Conservation (phyloP, 1,140 invertebrate species). For the Drosophila carrolli region DNA sequence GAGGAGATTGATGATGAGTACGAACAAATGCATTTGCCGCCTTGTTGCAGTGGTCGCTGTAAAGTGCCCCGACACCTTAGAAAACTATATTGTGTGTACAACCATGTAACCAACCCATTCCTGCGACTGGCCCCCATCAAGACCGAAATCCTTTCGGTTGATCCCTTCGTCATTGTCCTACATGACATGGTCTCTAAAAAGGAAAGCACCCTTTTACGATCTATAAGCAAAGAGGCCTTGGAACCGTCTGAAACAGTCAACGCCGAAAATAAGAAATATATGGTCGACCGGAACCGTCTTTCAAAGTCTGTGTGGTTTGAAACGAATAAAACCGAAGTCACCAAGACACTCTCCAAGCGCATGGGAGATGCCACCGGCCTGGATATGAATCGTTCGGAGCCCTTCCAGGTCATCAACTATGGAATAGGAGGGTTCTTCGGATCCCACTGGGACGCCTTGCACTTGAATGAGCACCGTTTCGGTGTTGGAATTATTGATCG, state of each 20-base stretch:
- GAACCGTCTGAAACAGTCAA: not conserved
- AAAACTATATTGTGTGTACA: conserved; percentile 21
- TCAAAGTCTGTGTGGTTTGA: conserved; percentile 19
- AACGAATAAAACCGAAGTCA: not conserved
- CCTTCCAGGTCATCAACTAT: conserved; percentile 23
- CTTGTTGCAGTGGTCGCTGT: conserved; percentile 22
- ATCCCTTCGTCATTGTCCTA: conserved; percentile 19
- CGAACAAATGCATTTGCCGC: not conserved
- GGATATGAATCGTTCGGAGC: conserved; percentile 12
- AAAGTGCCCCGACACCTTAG: not conserved
- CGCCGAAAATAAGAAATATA: too few species aligned
- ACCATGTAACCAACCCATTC: conserved; percentile 14
- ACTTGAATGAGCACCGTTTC: too few species aligned
- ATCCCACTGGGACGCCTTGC: not conserved
- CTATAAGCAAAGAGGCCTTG: not conserved
- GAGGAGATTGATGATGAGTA: not conserved
- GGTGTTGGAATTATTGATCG: not conserved
- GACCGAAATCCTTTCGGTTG: conserved; percentile 25
- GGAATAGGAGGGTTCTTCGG: conserved; percentile 22
- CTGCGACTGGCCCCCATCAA: conserved; percentile 28
- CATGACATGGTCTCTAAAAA: conserved; percentile 18
- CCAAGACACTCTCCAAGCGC: not conserved
- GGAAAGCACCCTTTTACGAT: not conserved
- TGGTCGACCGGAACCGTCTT: not conserved
- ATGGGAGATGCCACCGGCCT: conserved; percentile 9